Percentiles rank a stretch among this genome's conserved stretches.
phyloP scores from a whole-genome alignment of 2,113 vertebrate species.

The Cebidichthys violaceus region DNA sequence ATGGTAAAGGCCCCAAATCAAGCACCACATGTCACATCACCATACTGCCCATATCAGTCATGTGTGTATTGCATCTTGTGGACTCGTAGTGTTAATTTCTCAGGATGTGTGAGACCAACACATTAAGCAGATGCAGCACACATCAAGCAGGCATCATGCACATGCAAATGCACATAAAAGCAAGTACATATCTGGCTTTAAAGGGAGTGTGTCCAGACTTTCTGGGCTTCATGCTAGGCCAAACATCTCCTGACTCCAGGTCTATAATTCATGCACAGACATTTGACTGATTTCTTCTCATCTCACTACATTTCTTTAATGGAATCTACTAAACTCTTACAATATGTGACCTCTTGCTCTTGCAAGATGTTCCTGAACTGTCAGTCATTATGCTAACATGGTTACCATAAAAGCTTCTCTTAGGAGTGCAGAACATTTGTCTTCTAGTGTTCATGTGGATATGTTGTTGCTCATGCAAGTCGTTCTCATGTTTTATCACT shows the following conservation, averaged over 20 bases:
- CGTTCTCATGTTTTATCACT: slow-evolving; percentile 67
- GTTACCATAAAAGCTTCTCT: neutral
- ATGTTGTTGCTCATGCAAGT: slow-evolving; percentile 34
- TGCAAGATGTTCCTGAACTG: neutral
- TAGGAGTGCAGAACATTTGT: neutral
- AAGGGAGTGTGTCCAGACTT: neutral
- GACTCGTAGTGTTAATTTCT: neutral
- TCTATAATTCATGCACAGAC: neutral
- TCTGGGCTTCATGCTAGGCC: neutral
- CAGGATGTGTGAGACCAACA: neutral
- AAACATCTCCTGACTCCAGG: neutral
- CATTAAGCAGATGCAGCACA: too few species aligned
- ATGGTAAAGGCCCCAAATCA: neutral
- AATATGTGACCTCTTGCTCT: neutral
- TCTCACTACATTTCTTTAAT: neutral
- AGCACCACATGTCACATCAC: neutral
- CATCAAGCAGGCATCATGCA: too few species aligned
- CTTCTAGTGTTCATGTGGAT: neutral
- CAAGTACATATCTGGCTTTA: too few species aligned
- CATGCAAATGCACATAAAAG: neutral
- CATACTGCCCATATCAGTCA: neutral
- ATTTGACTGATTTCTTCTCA: neutral
- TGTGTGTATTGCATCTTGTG: neutral
- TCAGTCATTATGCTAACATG: neutral
- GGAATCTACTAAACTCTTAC: neutral